Evolutionary conservation across 1,140 invertebrate genomes (phyloP).

Genomic region (Acromyrmex echinatior): DNA sequence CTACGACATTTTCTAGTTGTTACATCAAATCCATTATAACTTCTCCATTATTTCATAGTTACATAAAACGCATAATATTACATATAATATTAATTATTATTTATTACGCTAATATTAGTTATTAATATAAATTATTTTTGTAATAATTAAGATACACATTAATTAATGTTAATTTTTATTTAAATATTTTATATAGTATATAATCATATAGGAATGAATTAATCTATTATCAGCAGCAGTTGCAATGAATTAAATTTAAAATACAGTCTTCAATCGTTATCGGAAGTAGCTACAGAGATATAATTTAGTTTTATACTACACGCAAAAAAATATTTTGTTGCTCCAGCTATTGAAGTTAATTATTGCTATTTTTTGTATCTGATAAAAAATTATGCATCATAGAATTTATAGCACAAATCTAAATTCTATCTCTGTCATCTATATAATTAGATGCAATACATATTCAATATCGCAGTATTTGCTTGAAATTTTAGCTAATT

Average conservation of each 20-base stretch:
- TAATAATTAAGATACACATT: background rate
- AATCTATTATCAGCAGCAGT: background rate
- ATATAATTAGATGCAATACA: too few species aligned
- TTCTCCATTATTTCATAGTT: background rate
- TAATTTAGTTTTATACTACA: too few species aligned
- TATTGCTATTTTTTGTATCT: too few species aligned
- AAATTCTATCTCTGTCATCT: too few species aligned
- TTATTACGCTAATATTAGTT: background rate
- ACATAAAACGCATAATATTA: background rate
- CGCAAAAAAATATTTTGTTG: too few species aligned
- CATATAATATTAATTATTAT: background rate
- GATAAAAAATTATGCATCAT: too few species aligned
- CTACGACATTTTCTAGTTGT: background rate
- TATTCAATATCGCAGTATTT: too few species aligned
- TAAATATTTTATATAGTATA: background rate
- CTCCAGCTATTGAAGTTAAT: too few species aligned
- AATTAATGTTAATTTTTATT: background rate
- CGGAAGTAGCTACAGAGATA: too few species aligned
- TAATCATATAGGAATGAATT: background rate
- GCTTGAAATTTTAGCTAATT: too few species aligned
- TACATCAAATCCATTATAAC: background rate
- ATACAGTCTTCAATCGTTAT: background rate
- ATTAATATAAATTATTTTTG: background rate
- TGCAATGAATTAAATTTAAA: background rate
- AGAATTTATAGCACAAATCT: too few species aligned